phyloP scores from a whole-genome alignment of 2,113 vertebrate genomes.

The Urocynchramus pylzowi region DNA sequence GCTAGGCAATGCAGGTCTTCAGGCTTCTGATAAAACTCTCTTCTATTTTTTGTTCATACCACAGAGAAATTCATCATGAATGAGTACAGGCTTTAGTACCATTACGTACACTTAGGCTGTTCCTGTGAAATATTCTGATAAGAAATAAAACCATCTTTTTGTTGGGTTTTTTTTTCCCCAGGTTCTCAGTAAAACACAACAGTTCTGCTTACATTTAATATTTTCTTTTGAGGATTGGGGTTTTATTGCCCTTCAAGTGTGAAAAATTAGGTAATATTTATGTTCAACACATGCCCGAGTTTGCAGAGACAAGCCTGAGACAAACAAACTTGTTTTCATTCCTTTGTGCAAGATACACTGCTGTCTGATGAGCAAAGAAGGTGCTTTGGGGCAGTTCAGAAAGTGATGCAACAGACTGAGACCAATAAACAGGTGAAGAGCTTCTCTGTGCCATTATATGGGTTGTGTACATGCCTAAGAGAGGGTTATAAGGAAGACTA shows the following conservation, averaged over 20 bases:
- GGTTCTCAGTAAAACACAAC: not conserved
- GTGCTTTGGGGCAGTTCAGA: not conserved
- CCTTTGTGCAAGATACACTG: not conserved
- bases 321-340: not conserved
- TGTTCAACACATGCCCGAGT: not conserved
- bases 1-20: not conserved
- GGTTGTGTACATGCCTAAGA: not conserved
- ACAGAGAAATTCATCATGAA: not conserved
- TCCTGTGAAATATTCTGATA: not conserved
- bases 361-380: not conserved
- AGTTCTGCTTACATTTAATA: not conserved
- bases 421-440: not conserved
- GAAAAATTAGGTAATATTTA: not conserved
- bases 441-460: not conserved
- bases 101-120: not conserved
- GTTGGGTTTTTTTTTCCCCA: not conserved
- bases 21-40: not conserved
- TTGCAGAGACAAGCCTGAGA: not conserved
- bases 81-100: not conserved
- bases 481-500: not conserved
- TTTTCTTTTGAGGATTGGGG: not conserved
- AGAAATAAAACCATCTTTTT: not conserved
- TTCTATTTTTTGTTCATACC: not conserved
- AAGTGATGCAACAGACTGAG: not conserved
- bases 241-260: not conserved